phyloP scores from a whole-genome alignment of 2,113 vertebrate genomes.

The zebrafish (Danio rerio) region DNA sequence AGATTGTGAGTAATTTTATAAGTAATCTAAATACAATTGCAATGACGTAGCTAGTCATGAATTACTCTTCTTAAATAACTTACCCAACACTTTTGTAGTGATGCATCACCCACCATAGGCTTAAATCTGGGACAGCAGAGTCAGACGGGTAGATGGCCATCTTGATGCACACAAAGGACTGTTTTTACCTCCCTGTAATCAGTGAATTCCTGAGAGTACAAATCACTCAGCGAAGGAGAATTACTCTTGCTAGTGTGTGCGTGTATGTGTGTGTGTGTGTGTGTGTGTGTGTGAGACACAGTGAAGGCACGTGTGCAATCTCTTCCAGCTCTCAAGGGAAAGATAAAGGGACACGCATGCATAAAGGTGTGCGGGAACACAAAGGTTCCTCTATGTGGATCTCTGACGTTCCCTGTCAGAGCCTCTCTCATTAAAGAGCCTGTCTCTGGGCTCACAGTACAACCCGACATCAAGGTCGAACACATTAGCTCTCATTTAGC shows the following conservation, averaged over 20 bases:
- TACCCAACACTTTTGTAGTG: no score
- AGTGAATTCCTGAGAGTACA: slow-evolving; percentile 66
- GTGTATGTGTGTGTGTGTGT: slow-evolving; percentile 39
- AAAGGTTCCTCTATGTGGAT: slow-evolving; percentile 32
- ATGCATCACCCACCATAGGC: not conserved
- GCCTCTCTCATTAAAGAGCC: slow-evolving; percentile 32
- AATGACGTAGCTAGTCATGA: no score
- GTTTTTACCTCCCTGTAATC: slow-evolving; percentile 48
- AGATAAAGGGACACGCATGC: slow-evolving; percentile 33
- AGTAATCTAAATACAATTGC: no score
- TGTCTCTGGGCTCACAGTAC: slow-evolving; percentile 18
- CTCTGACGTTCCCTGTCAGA: slow-evolving; percentile 37
- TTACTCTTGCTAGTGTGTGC: slow-evolving; percentile 46
- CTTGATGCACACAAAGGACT: slow-evolving; percentile 46
- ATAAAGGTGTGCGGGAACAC: slow-evolving; percentile 9
- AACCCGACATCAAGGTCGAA: slow-evolving; percentile 38
- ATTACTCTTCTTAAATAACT: no score
- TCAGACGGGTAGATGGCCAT: slow-evolving; percentile 34
- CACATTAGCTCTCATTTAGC: slow-evolving; percentile 45
- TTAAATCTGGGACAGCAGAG: slow-evolving; percentile 15
- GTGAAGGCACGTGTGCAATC: slow-evolving; percentile 21
- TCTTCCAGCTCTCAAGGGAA: not conserved
- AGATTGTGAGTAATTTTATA: no score
- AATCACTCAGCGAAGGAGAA: slow-evolving; percentile 64
- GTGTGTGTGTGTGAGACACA: not conserved